phyloP scores from a whole-genome alignment of 2,888 invertebrate species.

The Eupithecia tripunctaria region DNA sequence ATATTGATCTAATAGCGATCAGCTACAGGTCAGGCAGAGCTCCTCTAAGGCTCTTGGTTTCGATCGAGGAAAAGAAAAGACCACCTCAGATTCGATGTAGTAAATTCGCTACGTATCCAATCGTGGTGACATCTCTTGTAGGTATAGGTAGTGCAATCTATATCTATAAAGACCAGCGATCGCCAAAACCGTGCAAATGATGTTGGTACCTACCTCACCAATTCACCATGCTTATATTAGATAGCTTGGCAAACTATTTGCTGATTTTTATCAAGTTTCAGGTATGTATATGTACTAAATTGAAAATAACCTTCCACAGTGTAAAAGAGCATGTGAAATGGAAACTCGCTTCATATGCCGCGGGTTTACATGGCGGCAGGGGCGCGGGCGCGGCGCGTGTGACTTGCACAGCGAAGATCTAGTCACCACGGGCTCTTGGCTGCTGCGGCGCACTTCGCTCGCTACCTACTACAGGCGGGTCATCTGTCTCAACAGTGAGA shows the following conservation, averaged over 20 bases:
- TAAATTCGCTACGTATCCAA: too few relatives aligned
- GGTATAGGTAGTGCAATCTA: too few relatives aligned
- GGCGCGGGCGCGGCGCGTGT: constrained; percentile 74
- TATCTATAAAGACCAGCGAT: too few relatives aligned
- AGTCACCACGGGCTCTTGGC: constrained; percentile 90
- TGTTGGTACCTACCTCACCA: not conserved
- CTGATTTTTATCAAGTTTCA: not conserved
- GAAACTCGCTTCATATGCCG: constrained; percentile 88
- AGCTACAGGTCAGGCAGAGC: too few relatives aligned
- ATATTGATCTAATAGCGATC: too few relatives aligned
- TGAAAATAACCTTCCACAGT: constrained; percentile 61
- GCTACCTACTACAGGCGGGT: constrained; percentile 92
- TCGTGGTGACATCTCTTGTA: too few relatives aligned
- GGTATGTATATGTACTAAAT: too few relatives aligned
- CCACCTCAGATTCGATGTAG: too few relatives aligned
- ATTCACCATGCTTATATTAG: too few relatives aligned
- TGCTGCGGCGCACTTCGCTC: constrained; percentile 83
- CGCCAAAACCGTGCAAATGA: too few relatives aligned
- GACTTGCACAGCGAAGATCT: constrained; percentile 93
- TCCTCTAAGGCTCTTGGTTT: too few relatives aligned
- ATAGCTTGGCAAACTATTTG: not conserved
- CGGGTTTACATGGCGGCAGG: constrained; percentile 85
- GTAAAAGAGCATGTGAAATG: constrained; percentile 86
- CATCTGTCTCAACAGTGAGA: constrained; percentile 91
- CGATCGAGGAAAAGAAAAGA: too few relatives aligned